Base-by-base conservation (phyloP, 2,888 invertebrate species). In the Scaptomyza tumidula region DNA sequence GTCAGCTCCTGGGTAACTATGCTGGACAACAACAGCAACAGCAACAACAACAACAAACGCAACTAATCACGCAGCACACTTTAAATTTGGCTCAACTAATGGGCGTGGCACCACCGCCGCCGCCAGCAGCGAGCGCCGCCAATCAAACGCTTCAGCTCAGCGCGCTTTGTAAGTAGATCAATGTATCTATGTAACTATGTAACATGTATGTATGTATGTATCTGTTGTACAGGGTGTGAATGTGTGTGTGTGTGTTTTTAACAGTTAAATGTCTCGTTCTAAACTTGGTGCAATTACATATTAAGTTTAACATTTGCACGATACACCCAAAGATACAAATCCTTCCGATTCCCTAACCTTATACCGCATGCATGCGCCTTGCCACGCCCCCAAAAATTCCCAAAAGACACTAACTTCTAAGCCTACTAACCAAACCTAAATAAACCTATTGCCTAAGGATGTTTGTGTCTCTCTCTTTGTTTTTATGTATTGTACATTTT, bases 91-190 rank as follows among this genome's bases (percentile, higher is more conserved):
- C 88, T 7, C 90, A 90, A 62, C 72, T 90, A 27, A 78, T 90
- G 76, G 89, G 88, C 62, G 71, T 82, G 63, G 61, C 88, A 79
- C 61, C 88, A 37, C 80, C 73, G 67, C 82, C 39, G 9, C n/a
- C 37, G 6, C 7, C 33, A 33, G 33, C 77, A 77, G 63, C 85
- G 83, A 58, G 71, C 81, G 70, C 82, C 85, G 71, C 82, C 85
- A 77, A 68, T 74, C 80, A 83, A 67, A 86, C 79, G 83, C 89
- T 65, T 85, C 83, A 76, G 90, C 93, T 65, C 86, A 63, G 93
- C 93, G 93, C 93, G 67, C 69, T 92, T 75, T 92, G 92, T 92
- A 90, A 92, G 92, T 92, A 92, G 50, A 80, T 50, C 49, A 19
- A 49, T 49, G 49, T 33, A 49, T 49, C 49, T 50, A 16, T 49